phyloP scores from a whole-genome alignment of 2,113 vertebrate species.

The Ptychochromis oligacanthus region DNA sequence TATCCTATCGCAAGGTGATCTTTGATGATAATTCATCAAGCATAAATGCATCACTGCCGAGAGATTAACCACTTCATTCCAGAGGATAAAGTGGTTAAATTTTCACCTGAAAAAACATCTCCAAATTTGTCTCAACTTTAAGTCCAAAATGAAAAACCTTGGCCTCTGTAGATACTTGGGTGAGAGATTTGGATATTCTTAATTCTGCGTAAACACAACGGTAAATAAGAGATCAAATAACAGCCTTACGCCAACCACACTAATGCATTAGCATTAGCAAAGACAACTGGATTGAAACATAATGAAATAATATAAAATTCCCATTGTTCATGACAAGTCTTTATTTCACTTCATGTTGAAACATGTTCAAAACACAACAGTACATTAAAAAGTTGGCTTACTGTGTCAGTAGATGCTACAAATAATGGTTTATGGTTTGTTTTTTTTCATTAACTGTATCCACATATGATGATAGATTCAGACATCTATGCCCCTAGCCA shows the following conservation, averaged over 20 bases:
- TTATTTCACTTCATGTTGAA: slow-evolving; percentile 44
- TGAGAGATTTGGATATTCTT: background rate
- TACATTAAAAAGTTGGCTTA: background rate
- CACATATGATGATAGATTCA: background rate
- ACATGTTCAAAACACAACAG: slow-evolving; percentile 1
- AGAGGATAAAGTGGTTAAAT: no score
- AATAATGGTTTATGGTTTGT: background rate
- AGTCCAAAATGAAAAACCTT: background rate
- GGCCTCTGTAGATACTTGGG: background rate
- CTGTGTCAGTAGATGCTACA: background rate
- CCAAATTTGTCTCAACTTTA: no score
- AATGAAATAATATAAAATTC: background rate
- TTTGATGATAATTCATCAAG: background rate
- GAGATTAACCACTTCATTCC: no score
- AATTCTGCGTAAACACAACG: background rate
- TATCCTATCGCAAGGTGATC: background rate
- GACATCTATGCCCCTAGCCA: background rate
- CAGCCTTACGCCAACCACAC: background rate
- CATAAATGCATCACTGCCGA: background rate
- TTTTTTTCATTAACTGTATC: background rate
- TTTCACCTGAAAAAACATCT: no score
- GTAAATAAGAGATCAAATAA: background rate
- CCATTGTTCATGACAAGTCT: slow-evolving; percentile 14
- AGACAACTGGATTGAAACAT: background rate
- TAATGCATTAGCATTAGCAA: no score